phyloP scores from a whole-genome alignment of 2,113 vertebrate genomes.

The Dermatemys mawii region DNA sequence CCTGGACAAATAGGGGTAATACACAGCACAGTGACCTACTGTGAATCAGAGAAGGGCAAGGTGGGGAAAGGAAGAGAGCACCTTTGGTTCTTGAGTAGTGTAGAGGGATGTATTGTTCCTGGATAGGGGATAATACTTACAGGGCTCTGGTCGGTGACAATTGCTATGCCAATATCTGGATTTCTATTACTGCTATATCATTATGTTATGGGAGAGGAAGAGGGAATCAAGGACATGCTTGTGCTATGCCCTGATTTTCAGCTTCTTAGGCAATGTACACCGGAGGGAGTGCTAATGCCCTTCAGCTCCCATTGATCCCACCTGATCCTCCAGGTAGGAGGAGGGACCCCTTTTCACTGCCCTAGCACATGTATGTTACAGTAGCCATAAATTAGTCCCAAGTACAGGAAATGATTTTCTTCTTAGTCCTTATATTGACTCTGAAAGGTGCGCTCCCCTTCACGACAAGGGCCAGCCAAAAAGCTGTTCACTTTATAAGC shows the following conservation, averaged over 20 bases:
- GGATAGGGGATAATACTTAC: background rate
- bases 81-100: background rate
- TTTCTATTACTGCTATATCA: background rate
- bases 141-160: background rate
- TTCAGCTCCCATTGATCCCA: background rate
- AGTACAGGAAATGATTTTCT: background rate
- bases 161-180: background rate
- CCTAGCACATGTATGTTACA: background rate
- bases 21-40: background rate
- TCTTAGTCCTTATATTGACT: background rate
- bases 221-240: background rate
- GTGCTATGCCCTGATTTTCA: background rate
- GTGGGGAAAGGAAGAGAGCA: background rate
- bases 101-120: background rate
- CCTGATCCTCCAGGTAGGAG: background rate
- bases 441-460: background rate
- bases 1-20: background rate
- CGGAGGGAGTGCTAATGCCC: rapidly evolving
- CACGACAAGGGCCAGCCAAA: background rate
- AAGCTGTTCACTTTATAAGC: background rate
- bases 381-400: background rate
- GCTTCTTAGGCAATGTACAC: background rate
- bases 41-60: background rate
- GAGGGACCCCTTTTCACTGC: background rate
- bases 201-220: rapidly evolving